Conservation (phyloP, 1,140 invertebrate species). For the Lepidurus arcticus region DNA sequence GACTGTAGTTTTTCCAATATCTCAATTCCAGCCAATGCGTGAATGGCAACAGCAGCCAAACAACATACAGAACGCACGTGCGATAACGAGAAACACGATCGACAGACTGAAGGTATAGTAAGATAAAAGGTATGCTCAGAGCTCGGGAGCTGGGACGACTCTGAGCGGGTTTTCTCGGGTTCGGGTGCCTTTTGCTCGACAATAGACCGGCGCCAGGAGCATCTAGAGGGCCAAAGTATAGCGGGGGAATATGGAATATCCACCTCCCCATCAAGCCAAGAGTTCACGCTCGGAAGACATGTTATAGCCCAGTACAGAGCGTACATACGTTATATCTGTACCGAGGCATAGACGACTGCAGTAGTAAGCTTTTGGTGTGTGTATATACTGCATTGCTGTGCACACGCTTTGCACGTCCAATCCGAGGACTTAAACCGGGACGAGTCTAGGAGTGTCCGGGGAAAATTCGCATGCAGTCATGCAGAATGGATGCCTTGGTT, state of each 20-base stretch:
- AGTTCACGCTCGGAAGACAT: slow-evolving; percentile 4
- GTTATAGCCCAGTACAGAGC: not conserved
- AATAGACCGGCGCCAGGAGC: slow-evolving; percentile 17
- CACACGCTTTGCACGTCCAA: too few relatives aligned
- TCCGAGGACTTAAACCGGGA: too few relatives aligned
- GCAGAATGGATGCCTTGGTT: slow-evolving; percentile 6
- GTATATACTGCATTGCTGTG: too few relatives aligned
- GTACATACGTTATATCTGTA: too few relatives aligned
- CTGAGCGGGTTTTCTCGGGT: not conserved
- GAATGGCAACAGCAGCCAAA: not conserved
- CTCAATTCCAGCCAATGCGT: too few relatives aligned
- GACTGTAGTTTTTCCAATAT: not conserved
- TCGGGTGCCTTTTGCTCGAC: slow-evolving; percentile 13
- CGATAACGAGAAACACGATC: not conserved
- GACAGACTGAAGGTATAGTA: not conserved
- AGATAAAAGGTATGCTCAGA: not conserved
- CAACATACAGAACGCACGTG: not conserved
- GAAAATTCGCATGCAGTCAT: slow-evolving; percentile 11
- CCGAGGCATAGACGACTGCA: too few relatives aligned
- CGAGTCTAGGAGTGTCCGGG: not conserved
- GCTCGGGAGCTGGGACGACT: slow-evolving; percentile 11
- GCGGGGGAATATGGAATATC: not conserved
- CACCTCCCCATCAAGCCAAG: not conserved
- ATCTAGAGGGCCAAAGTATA: not conserved
- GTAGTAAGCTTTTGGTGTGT: too few relatives aligned